Evolutionary conservation across 2,113 vertebrate genomes (phyloP).

Genomic region (Chauna torquata): DNA sequence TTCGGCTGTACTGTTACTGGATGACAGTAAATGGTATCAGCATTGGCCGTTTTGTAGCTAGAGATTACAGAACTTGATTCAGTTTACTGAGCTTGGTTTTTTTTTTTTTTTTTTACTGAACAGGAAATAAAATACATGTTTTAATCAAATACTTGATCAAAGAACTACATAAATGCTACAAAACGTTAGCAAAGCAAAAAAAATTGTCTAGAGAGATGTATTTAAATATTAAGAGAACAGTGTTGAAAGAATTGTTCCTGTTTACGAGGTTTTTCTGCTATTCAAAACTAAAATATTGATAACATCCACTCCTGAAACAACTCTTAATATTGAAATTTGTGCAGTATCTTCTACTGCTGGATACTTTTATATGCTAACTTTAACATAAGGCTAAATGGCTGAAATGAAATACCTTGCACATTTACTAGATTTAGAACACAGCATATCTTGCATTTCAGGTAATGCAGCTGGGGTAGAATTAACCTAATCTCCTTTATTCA

Average conservation of each 20-base stretch:
- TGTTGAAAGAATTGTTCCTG: not conserved
- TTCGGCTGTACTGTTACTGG: not conserved
- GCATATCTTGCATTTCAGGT: conserved; percentile 1
- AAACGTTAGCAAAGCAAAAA: not conserved
- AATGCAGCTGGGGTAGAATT: not conserved
- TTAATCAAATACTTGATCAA: conserved; percentile 20
- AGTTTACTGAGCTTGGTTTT: not conserved
- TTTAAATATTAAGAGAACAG: conserved; percentile 25
- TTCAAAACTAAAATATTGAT: not conserved
- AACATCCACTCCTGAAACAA: conserved; percentile 1
- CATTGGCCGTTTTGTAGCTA: not conserved
- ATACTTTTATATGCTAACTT: not conserved
- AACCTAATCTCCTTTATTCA: not conserved
- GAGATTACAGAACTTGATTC: not conserved
- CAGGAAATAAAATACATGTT: not conserved
- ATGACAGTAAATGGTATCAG: not conserved
- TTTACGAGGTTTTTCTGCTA: not conserved
- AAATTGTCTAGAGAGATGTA: not conserved
- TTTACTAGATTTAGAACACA: not conserved
- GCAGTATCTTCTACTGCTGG: not conserved
- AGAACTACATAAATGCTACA: not conserved
- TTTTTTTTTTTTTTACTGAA: not conserved
- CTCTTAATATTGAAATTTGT: conserved; percentile 8
- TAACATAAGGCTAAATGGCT: not conserved
- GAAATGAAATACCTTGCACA: not conserved